These are phyloP conservation scores for Rotaria socialis DNA, from an alignment of 2,888 invertebrate species.

Conservation along the genomic window DNA sequence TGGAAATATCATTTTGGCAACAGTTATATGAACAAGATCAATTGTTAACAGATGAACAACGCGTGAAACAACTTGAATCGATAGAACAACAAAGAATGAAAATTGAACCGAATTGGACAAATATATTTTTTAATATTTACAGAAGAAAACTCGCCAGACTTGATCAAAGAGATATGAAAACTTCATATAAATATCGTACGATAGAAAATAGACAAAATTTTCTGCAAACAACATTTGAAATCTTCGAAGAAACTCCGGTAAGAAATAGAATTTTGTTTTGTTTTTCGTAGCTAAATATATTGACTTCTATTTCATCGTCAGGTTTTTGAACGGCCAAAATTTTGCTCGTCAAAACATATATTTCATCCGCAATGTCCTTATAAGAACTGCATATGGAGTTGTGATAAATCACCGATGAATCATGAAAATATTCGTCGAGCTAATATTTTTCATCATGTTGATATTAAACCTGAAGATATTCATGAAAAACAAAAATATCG, in stretches of 20 bases:
- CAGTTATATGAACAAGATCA: neutral
- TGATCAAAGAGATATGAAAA: conserved; percentile 7
- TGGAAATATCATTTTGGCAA: neutral
- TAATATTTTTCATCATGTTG: conserved; percentile 41
- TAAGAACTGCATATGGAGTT: conserved; percentile 41
- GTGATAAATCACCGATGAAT: conserved; percentile 15
- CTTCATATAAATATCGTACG: neutral
- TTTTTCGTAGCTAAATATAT: neutral
- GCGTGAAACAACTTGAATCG: neutral
- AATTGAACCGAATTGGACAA: conserved; percentile 5
- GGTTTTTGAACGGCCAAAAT: conserved; percentile 15
- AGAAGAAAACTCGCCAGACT: neutral
- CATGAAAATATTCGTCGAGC: neutral
- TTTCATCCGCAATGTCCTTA: conserved; percentile 36
- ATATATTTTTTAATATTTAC: neutral
- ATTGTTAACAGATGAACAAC: neutral
- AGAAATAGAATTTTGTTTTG: neutral
- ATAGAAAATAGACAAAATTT: neutral
- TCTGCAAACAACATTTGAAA: neutral
- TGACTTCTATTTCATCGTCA: neutral
- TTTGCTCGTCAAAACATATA: neutral
- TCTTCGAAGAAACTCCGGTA: conserved; percentile 21
- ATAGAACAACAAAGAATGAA: neutral
- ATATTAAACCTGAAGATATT: conserved; percentile 23
- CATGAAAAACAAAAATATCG: conserved; percentile 32